Base-by-base conservation (phyloP, 2,888 invertebrate genomes). In the Melinaea menophilus region DNA sequence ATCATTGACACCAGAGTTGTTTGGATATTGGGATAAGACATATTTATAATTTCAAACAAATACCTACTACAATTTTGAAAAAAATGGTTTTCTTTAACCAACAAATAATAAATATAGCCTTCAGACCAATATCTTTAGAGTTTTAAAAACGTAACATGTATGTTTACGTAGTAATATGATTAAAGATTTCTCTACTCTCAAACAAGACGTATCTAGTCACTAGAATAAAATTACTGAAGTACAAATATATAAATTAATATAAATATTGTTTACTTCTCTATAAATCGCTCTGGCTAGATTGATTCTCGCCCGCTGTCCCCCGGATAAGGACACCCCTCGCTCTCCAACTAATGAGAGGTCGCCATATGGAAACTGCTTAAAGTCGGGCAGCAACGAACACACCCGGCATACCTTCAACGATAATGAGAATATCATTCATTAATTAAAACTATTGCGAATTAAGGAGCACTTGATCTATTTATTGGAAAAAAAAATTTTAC, bases 341-440 rank as follows among this genome's bases (percentile, higher is more conserved):
- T 97, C 97, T 2, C 97, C 97, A 1, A 97, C 95, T 59, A 95
- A 81, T 0, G 95, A 96, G 72, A 92, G 84, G 78, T 97, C 97
- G 5, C 95, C 95, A 72, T 94, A 92, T 0, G 95, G 94, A 71
- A 97, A 92, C 69, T 94, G 92, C 60, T 93, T 91, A 73, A 97
- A 94, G 81, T 97, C 97, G 71, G 92, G 91, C 55, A 84, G 77
- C 64, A 95, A 77, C 2, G 94, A 93, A 75, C 95, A 95, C 0
- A 91, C 94, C 69, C 86, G 92, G 54, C 95, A 90, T 3, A 94
- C 93, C 91, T 92, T 65, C 13, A 65, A 70, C 33, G 59, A 59
- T 61, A 59, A 41, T 41, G 3, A 41, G 1, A 37, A 37, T 37
- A 37, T 45, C 63, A 63, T 55, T 47, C 11, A 35, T 58, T 11